Percentiles rank a stretch among this genome's conserved stretches.
These are phyloP conservation scores for Orchestes rusci DNA, from an alignment of 2,888 invertebrate genomes.

Conservation along the genomic window DNA sequence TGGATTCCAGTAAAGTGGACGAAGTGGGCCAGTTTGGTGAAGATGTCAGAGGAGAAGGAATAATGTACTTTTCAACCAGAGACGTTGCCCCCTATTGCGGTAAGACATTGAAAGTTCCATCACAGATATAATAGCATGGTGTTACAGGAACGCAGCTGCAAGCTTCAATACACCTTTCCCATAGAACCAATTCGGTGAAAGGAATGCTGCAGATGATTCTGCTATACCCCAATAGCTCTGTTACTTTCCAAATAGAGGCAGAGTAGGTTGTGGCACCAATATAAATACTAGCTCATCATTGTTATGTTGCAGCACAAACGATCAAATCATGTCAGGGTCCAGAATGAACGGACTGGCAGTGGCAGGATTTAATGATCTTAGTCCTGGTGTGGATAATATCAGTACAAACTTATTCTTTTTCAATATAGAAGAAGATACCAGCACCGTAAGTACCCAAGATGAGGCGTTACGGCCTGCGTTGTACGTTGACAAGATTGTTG, in stretches of 20 bases:
- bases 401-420: conserved; percentile 37
- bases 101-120: conserved; percentile 35
- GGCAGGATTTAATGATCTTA: conserved; percentile 38
- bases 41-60: conserved; percentile 44
- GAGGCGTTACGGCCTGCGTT: conserved; percentile 20
- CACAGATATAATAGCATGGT: background rate
- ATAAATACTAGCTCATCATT: conserved; percentile 3
- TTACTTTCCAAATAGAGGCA: conserved; percentile 45
- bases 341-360: conserved; percentile 40
- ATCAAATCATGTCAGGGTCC: conserved; percentile 36
- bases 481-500: conserved; percentile 37
- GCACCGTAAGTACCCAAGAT: conserved; percentile 11
- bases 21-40: conserved; percentile 41
- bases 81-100: conserved; percentile 50
- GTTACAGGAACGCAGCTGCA: conserved; percentile 48
- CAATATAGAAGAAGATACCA: conserved; percentile 32
- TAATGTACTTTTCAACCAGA: conserved; percentile 50
- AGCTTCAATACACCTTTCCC: conserved; percentile 45
- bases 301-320: no score
- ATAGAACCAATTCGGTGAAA: conserved; percentile 41
- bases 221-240: conserved; percentile 39
- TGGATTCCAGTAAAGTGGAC: conserved; percentile 31
- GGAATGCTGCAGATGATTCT: conserved; percentile 46
- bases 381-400: conserved; percentile 32
- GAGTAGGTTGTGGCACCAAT: conserved; percentile 49